Conservation (phyloP, 2,113 vertebrate genomes). For the Ptilorrhoa leucosticta region DNA sequence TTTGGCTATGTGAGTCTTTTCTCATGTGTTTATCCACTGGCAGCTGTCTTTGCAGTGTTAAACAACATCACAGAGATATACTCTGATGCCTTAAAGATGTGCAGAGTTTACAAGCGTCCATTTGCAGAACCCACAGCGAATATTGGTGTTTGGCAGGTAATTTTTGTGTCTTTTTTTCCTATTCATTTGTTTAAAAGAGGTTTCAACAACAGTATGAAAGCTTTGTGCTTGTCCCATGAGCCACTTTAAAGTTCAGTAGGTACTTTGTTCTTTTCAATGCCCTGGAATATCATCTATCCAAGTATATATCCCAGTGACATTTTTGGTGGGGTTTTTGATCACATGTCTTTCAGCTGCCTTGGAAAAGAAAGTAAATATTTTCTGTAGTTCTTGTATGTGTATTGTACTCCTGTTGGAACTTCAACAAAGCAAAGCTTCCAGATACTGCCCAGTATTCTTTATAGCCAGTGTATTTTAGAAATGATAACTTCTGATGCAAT, state of each 20-base stretch:
- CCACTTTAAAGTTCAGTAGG: background rate
- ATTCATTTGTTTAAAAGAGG: background rate
- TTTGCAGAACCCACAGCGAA: constrained; percentile 88
- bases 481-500: background rate
- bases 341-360: background rate
- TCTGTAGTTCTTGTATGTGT: background rate
- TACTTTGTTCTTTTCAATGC: background rate
- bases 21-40: constrained; percentile 94
- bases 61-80: constrained; percentile 96
- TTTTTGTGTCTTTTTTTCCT: background rate
- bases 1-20: constrained; percentile 98
- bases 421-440: background rate
- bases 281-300: background rate
- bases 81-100: constrained; percentile 97
- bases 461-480: background rate
- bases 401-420: background rate
- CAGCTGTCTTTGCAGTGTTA: constrained; percentile 91
- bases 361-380: background rate
- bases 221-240: background rate
- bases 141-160: constrained; percentile 98
- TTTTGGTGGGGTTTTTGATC: background rate
- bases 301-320: background rate
- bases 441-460: background rate
- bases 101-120: constrained; percentile 90
- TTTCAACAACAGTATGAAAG: background rate